A percentile compares a stretch with the other conserved stretches of the same genome.
phyloP scores from a whole-genome alignment of 1,140 invertebrate species.

The Drosophila saltans region DNA sequence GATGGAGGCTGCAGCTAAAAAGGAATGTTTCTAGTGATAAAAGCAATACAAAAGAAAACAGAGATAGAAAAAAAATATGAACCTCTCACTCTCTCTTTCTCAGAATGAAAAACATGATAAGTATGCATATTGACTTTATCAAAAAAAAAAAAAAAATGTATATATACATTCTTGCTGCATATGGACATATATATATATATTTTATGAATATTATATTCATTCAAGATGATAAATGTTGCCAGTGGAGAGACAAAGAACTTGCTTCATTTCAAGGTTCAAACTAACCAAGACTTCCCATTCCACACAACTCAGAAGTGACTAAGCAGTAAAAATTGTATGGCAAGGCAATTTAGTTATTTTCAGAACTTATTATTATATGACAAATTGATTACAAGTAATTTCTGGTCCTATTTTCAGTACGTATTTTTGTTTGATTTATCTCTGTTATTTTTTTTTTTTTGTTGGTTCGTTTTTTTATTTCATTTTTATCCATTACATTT shows the following conservation, averaged over 20 bases:
- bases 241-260: constrained; percentile 7
- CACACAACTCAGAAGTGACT: constrained; percentile 4
- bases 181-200: neutral
- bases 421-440: constrained; percentile 56
- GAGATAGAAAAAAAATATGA: neutral
- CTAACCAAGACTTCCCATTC: neutral
- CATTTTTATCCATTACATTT: constrained; percentile 43
- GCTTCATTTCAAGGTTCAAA: constrained; percentile 10
- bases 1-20: constrained; percentile 26
- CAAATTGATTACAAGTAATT: constrained; percentile 65
- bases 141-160: neutral
- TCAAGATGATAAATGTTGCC: constrained; percentile 6
- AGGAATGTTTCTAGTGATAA: constrained; percentile 19
- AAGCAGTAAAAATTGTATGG: neutral
- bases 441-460: constrained; percentile 5
- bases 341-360: constrained; percentile 7
- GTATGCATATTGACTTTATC: constrained; percentile 12
- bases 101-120: constrained; percentile 12
- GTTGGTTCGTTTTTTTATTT: constrained; percentile 42
- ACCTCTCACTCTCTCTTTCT: neutral
- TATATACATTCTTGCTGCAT: too few relatives aligned
- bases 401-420: constrained; percentile 53
- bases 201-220: constrained; percentile 4
- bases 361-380: constrained; percentile 43
- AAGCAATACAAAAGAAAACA: constrained; percentile 6